Evolutionary conservation across 2,888 invertebrate species (phyloP).

Genomic region (Horisme vitalbata): DNA sequence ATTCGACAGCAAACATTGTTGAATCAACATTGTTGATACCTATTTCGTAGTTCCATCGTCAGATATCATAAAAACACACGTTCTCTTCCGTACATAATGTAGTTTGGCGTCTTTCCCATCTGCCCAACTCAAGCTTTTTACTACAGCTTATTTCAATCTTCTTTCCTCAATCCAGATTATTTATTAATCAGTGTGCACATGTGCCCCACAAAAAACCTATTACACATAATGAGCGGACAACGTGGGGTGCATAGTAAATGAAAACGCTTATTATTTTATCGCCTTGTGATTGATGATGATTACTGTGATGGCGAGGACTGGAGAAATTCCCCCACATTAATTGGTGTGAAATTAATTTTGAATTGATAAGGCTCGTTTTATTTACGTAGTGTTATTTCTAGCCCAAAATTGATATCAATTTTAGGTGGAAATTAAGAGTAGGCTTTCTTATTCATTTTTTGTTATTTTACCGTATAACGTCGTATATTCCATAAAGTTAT

Average conservation of each 20-base stretch:
- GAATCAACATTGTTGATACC: too few relatives aligned
- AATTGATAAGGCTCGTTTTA: slow-evolving; percentile 23
- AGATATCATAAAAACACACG: too few relatives aligned
- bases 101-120: not conserved
- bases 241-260: slow-evolving; percentile 72
- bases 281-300: slow-evolving; percentile 63
- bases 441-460: too few relatives aligned
- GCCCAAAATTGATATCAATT: too few relatives aligned
- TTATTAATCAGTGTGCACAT: slow-evolving; percentile 46
- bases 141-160: slow-evolving; percentile 17
- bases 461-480: too few relatives aligned
- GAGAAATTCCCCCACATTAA: slow-evolving; percentile 34
- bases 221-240: slow-evolving; percentile 53
- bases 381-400: too few relatives aligned
- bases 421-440: too few relatives aligned
- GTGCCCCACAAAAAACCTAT: slow-evolving; percentile 65
- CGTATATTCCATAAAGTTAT: too few relatives aligned
- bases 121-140: not conserved
- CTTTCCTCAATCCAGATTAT: slow-evolving; percentile 20
- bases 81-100: too few relatives aligned
- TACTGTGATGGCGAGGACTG: slow-evolving; percentile 53
- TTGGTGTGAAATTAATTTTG: slow-evolving; percentile 39
- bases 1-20: too few relatives aligned
- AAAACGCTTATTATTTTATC: slow-evolving; percentile 71
- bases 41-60: too few relatives aligned